A percentile compares a stretch with the other conserved stretches of the same genome.
Conservation (phyloP, 2,113 vertebrate species). For the Pardalotus punctatus region DNA sequence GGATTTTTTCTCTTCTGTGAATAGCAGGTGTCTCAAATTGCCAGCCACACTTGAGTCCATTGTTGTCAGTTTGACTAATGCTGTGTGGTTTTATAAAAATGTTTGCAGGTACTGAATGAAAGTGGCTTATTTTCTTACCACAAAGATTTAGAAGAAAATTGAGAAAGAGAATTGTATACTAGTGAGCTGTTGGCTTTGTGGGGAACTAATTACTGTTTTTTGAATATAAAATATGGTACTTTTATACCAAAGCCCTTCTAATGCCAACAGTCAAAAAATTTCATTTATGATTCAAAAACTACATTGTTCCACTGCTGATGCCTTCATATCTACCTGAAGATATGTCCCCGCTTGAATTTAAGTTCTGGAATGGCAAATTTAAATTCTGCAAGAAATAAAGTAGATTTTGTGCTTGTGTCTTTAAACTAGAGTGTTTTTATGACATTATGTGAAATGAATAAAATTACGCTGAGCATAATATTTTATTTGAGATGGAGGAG, state of each 20-base stretch:
- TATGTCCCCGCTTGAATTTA: background rate
- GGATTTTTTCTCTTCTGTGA: background rate
- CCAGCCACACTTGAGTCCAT: background rate
- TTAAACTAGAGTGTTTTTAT: background rate
- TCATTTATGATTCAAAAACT: background rate
- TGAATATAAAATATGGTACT: background rate
- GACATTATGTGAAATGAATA: background rate
- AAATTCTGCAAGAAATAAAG: background rate
- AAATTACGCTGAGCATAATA: background rate
- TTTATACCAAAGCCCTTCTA: background rate
- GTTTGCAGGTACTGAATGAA: background rate
- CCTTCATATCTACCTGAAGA: background rate
- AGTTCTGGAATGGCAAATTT: background rate
- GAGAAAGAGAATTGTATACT: background rate
- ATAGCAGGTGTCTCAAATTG: background rate
- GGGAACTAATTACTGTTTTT: conserved; percentile 17
- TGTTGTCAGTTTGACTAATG: conserved; percentile 11
- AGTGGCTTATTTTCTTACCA: background rate
- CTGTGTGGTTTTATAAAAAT: background rate
- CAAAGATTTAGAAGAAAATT: background rate
- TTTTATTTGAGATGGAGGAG: background rate
- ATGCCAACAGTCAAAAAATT: background rate
- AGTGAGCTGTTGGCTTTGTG: background rate
- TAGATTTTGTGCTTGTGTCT: background rate
- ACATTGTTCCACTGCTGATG: background rate